A percentile compares a stretch with the other conserved stretches of the same genome.
phyloP scores from a whole-genome alignment of 2,797 vertebrate species.

The Tragelaphus eurycerus region DNA sequence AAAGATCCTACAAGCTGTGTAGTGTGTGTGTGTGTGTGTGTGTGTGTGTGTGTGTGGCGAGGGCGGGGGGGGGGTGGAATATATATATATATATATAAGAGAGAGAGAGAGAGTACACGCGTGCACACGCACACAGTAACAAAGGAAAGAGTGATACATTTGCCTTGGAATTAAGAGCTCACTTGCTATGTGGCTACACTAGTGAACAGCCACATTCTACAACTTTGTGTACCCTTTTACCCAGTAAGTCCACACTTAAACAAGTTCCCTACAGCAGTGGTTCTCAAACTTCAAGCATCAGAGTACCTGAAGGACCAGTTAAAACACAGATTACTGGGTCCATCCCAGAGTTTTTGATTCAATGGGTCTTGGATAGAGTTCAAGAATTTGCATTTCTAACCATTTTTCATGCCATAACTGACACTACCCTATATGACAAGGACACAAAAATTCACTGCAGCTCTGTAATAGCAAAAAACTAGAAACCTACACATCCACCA shows the following conservation, averaged over 20 bases:
- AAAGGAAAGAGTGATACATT: neutral
- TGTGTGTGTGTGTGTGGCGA: no score
- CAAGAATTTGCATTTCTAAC: neutral
- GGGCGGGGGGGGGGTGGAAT: fast-evolving
- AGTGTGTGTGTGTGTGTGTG: neutral
- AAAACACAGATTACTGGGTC: neutral
- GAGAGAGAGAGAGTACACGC: neutral
- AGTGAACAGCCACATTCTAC: neutral
- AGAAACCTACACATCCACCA: neutral
- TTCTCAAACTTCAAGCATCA: neutral
- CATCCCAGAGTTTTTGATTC: neutral
- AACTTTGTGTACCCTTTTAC: neutral
- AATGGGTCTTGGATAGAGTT: neutral
- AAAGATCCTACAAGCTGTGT: neutral
- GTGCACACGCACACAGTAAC: fast-evolving
- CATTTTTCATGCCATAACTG: neutral
- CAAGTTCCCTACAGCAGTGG: neutral
- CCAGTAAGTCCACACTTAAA: neutral
- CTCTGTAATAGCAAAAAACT: neutral
- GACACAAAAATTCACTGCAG: neutral
- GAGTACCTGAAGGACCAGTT: neutral
- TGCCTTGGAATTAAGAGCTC: neutral
- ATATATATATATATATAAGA: neutral
- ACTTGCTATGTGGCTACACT: neutral
- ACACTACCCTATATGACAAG: neutral